Conservation (phyloP, 30 jellyfish, hydroid and myxozoan genomes). For the Turritopsis rubra region DNA sequence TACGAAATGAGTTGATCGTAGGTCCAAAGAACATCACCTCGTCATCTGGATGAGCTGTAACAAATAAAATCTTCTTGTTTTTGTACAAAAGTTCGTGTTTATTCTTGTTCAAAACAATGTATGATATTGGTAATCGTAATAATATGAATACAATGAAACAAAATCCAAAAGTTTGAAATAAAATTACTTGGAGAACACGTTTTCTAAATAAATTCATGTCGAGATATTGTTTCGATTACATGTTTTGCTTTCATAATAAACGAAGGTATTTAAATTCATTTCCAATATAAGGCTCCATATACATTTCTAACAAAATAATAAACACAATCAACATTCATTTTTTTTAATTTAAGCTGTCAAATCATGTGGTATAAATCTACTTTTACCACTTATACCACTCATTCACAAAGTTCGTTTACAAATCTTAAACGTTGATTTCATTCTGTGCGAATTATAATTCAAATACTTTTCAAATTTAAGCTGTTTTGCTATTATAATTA, state of each 20-base stretch:
- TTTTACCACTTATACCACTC: no score
- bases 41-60: slow-evolving; percentile 81
- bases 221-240: neutral
- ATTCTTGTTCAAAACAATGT: neutral
- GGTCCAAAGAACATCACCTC: slow-evolving; percentile 80
- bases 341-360: no score
- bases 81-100: neutral
- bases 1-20: slow-evolving; percentile 12
- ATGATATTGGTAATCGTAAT: slow-evolving; percentile 7
- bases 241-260: no score
- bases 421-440: no score
- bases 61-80: slow-evolving; percentile 9
- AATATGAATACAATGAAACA: neutral
- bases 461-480: no score
- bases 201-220: neutral
- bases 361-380: no score
- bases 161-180: slow-evolving; percentile 2
- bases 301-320: neutral
- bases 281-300: neutral
- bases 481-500: no score
- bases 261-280: neutral
- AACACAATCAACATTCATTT: neutral
- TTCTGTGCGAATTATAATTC: no score
- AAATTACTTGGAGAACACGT: neutral
- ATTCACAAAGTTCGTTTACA: no score